phyloP scores from a whole-genome alignment of 2,888 invertebrate species.

The Abrostola tripartita region DNA sequence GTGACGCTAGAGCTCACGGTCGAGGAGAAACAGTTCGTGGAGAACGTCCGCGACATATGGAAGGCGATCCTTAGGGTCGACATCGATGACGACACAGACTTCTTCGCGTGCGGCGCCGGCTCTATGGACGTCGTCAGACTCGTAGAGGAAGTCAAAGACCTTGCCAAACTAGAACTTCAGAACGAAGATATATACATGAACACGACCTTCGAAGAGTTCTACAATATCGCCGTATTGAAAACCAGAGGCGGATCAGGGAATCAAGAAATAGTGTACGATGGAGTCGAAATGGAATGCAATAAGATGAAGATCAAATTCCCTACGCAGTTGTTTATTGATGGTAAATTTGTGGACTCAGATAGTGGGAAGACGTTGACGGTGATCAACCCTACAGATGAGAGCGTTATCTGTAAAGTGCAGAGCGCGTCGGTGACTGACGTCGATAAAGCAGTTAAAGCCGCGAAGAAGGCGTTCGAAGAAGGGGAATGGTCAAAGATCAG shows the following conservation, averaged over 20 bases:
- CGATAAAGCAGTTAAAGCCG: conserved; percentile 95
- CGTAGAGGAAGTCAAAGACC: conserved; percentile 97
- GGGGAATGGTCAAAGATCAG: conserved; percentile 99
- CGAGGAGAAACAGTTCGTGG: conserved; percentile 92
- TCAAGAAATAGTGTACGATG: conserved; percentile 91
- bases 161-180: conserved; percentile 92
- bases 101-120: conserved; percentile 98
- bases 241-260: conserved; percentile 89
- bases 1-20: conserved; percentile 90
- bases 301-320: conserved; percentile 95
- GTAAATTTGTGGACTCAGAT: conserved; percentile 95
- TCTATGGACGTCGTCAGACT: conserved; percentile 99
- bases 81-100: conserved; percentile 94
- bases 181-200: conserved; percentile 98
- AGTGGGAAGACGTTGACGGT: conserved; percentile 89
- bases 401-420: conserved; percentile 92
- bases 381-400: conserved; percentile 96
- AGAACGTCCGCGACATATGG: conserved; percentile 92
- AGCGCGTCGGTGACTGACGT: conserved; percentile 94
- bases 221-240: conserved; percentile 90
- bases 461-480: conserved; percentile 94
- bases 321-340: conserved; percentile 96
- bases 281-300: conserved; percentile 93
- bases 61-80: conserved; percentile 93
- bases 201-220: conserved; percentile 95